Base-by-base conservation (phyloP, 2,888 invertebrate species). In the Eumerus sabulonum region DNA sequence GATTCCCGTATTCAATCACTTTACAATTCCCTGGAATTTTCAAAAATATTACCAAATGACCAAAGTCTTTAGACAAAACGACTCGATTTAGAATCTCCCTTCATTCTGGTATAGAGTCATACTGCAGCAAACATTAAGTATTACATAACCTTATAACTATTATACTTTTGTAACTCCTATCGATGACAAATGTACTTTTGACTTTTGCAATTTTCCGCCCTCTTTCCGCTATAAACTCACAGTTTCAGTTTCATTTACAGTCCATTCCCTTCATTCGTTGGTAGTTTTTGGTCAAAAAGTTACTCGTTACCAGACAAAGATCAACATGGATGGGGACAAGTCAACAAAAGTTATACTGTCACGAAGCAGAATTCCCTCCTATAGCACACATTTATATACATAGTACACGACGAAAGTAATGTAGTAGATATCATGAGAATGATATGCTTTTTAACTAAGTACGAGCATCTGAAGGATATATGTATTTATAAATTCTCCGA, bases 131-230 rank as follows among this genome's bases (percentile, higher is more conserved):
- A 50, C 50, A 57, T 42, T 44, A 40, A 53, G 19, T 47, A 35
- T 60, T 42, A 60, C 54, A 36, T 18, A 63, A 40, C 42, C 47
- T 9, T 68, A n/a, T 54, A 54, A 71, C 56, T 56, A 56, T 56
- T 50, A 56, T 56, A 42, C 42, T 56, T n/a, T 47, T 48, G 47
- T 47, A 63, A 51, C 64, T 63, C 71, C 57, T 72, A 72, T 63
- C 71, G 71, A 72, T 57, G 71, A 64, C 71, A 64, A 57, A 72
- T 64, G 57, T 64, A 47, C 71, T 72, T 72, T 57, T 72, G 63
- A 72, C 71, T 64, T 64, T 64, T 47, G 63, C 50, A 63, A 50
- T 57, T 63, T 13, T 42, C 12, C 57, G 12, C 17, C 27, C 19
- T 38, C 17, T 44, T 14, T n/a, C 13, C 12, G 12, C 67, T 42